Evolutionary conservation across 2,113 vertebrate genomes (phyloP).

Genomic region (Propithecus coquereli): DNA sequence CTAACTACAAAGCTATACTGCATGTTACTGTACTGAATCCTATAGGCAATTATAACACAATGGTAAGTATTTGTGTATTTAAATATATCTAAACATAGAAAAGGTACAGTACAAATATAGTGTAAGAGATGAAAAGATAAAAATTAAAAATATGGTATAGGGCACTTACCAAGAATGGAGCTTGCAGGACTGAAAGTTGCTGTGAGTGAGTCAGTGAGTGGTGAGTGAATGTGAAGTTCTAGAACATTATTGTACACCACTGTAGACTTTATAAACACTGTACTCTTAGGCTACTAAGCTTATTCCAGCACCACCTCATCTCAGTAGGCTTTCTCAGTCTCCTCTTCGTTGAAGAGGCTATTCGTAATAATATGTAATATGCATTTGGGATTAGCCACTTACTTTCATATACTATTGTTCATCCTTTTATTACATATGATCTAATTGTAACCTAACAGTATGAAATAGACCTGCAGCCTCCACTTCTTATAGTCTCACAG

Average conservation of each 20-base stretch:
- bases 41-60: neutral
- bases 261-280: neutral
- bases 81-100: neutral
- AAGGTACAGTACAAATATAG: neutral
- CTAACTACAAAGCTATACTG: neutral
- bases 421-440: neutral
- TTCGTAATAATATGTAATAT: neutral
- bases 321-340: neutral
- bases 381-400: neutral
- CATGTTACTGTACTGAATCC: neutral
- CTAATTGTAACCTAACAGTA: neutral
- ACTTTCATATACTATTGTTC: neutral
- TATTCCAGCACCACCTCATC: neutral
- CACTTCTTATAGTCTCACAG: neutral
- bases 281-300: neutral
- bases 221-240: neutral
- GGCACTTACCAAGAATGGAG: neutral
- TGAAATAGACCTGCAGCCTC: neutral
- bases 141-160: neutral
- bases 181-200: neutral
- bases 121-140: neutral
- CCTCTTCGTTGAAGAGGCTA: neutral
- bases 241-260: neutral
- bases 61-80: neutral
- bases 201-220: neutral